Evolutionary conservation across 2,113 vertebrate species (phyloP), one percentile per base, ranked within the genome.

Genomic region (Tringa solitaria): DNA sequence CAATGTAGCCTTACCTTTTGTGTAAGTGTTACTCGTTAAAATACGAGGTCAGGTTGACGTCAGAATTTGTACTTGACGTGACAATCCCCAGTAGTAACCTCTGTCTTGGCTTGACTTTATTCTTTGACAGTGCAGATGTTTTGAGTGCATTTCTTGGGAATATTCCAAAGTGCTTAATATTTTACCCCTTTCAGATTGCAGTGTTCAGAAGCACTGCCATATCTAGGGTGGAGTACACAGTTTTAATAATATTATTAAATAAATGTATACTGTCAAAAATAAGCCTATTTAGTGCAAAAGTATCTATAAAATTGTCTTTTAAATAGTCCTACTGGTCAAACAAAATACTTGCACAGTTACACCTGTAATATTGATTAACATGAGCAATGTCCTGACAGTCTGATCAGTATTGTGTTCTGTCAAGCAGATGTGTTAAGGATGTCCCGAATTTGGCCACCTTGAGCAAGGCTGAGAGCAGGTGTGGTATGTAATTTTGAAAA

Each of bases 51-150:
- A 81, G n/a, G 14, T 10, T 14, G 54, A 60, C 12, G 3, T 81
- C 80, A 54, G 79, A 50, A 33, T 78, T 89, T 51, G 68, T 77
- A 73, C 41, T 61, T 92, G 89, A 80, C 41, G 2, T 92, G 88
- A 89, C 93, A 77, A 4, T 81, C 76, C n/a, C 43, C 39, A 35
- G 39, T 11, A 37, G 75, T 51, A 57, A 72, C 60, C 76, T 74
- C 54, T 92, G 51, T 46, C 90, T 72, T 59, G 74, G 72, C 79
- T 77, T 85, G 54, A 67, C 60, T 90, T 94, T 65, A 74, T 81
- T 84, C 32, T 64, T 84, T 65, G 60, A 80, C 28, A 10, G 27
- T 57, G 61, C 73, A 70, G 37, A 53, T 64, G 43, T 72, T 92
- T 45, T 48, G 19, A 81, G 39, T 30, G 12, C 3, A 2, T 65